A percentile compares a stretch with the other conserved stretches of the same genome.
Conservation (phyloP, 92 coral and sea anemone species). For the Bergia puertoricense region DNA sequence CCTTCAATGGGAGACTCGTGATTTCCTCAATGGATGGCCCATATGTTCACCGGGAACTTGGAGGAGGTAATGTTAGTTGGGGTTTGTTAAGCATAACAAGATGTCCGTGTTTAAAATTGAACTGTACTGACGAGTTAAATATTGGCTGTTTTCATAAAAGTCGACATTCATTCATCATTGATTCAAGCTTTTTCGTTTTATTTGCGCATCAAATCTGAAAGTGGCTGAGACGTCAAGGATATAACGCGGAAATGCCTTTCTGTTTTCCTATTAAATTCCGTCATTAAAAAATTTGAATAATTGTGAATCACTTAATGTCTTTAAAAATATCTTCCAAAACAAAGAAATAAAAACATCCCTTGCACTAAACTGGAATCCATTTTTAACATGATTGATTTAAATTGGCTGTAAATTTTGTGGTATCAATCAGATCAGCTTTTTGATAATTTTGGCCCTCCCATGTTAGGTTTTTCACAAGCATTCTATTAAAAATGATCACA, state of each 20-base stretch:
- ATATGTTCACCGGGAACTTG: constrained; percentile 41
- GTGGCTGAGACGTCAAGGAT: background rate
- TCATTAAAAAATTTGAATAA: no score
- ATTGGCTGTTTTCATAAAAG: background rate
- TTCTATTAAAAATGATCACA: no score
- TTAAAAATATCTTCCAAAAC: no score
- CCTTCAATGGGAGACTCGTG: constrained; percentile 79
- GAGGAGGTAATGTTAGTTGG: constrained; percentile 18
- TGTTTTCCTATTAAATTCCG: background rate
- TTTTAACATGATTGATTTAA: no score
- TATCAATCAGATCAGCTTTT: no score
- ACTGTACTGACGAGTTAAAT: background rate
- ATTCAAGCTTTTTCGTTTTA: no score
- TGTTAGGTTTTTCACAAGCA: no score
- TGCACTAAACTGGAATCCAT: no score
- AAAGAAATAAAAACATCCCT: no score
- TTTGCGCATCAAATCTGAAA: background rate
- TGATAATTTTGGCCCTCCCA: no score
- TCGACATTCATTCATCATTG: background rate
- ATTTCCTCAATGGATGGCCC: constrained; percentile 49
- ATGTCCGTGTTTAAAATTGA: background rate
- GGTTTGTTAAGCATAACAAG: background rate
- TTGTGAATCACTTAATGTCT: no score
- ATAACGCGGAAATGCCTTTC: background rate
- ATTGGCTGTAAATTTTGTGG: no score